Conservation (phyloP, 2,797 vertebrate genomes). For the Benthosema pterotum region DNA sequence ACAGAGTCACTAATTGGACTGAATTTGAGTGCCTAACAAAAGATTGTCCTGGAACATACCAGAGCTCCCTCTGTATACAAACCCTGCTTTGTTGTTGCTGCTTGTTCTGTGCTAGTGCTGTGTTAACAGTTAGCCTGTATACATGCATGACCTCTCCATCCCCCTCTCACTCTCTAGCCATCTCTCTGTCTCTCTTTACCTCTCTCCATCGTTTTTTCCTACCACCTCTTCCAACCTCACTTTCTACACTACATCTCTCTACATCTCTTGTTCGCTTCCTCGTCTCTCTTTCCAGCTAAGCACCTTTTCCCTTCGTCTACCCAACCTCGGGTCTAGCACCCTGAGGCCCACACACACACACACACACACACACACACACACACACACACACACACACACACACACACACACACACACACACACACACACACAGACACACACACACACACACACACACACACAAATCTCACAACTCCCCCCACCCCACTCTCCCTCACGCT, state of each 20-base stretch:
- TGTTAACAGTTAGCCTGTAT: constrained; percentile 80
- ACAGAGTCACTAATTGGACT: constrained; percentile 77
- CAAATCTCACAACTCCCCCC: too few relatives aligned
- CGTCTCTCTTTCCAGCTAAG: neutral
- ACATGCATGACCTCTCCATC: constrained; percentile 26
- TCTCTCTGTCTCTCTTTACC: constrained; percentile 2
- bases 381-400: neutral
- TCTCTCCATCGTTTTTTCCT: constrained; percentile 1
- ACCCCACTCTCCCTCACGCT: too few relatives aligned
- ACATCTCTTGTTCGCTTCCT: neutral
- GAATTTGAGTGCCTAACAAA: constrained; percentile 76
- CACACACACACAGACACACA: too few relatives aligned
- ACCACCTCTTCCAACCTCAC: neutral
- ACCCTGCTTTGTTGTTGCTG: constrained; percentile 74
- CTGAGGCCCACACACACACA: constrained; percentile 35
- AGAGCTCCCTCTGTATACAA: constrained; percentile 74
- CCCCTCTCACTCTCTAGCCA: constrained; percentile 14
- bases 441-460: too few relatives aligned
- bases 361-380: constrained; percentile 3
- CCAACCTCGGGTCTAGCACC: constrained; percentile 37
- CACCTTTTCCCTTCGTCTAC: constrained; percentile 2
- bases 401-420: neutral
- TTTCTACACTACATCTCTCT: neutral
- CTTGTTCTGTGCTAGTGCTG: constrained; percentile 80
- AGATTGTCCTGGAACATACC: constrained; percentile 80